Evolutionary conservation across 2,888 invertebrate genomes (phyloP).

Genomic region (Phoenoteleia sp.): DNA sequence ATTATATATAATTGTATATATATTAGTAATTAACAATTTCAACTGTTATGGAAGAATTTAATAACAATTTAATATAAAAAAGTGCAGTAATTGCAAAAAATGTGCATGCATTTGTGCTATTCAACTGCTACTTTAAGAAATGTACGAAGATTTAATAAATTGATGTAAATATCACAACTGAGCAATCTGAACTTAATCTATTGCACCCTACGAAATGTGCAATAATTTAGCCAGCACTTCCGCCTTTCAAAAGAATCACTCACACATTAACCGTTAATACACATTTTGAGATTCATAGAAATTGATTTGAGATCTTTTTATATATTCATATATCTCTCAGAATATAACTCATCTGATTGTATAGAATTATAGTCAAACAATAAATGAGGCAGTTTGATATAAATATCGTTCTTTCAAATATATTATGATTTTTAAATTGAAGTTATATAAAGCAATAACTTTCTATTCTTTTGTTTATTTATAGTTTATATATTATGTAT

Average conservation of each 20-base stretch:
- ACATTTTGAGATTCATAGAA: not conserved
- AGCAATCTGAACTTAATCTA: conserved; percentile 38
- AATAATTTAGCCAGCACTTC: too few species aligned
- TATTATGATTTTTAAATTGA: too few species aligned
- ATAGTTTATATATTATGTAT: too few species aligned
- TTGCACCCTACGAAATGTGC: too few species aligned
- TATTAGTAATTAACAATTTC: too few species aligned
- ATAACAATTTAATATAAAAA: not conserved
- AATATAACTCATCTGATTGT: not conserved
- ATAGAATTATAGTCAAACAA: not conserved
- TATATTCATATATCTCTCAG: too few species aligned
- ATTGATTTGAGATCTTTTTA: conserved; percentile 7
- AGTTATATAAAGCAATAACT: too few species aligned
- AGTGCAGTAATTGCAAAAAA: not conserved
- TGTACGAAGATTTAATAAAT: too few species aligned
- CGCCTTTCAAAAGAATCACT: conserved; percentile 14
- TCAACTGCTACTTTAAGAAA: too few species aligned
- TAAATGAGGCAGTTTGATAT: not conserved
- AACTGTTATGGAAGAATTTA: too few species aligned
- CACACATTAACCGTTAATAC: not conserved
- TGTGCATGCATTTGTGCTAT: conserved; percentile 14
- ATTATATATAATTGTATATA: too few species aligned
- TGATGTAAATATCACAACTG: conserved; percentile 26
- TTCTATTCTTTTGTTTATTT: too few species aligned
- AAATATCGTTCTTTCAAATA: not conserved